Conservation (phyloP, 2,113 vertebrate species). For the Prochilodus magdalenae region DNA sequence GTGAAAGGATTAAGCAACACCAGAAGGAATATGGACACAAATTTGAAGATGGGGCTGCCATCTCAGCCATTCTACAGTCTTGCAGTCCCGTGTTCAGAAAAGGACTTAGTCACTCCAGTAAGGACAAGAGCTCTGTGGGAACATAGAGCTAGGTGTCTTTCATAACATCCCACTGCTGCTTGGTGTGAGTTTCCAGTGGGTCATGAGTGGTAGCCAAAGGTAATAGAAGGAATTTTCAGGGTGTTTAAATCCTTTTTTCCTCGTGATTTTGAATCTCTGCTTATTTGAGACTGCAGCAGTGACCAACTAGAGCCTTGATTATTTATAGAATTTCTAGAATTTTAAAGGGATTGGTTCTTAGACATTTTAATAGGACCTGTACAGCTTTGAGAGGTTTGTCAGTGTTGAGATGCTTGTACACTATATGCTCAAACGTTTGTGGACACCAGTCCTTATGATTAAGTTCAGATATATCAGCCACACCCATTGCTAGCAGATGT, state of each 20-base stretch:
- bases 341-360: not conserved
- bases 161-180: not conserved
- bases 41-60: not conserved
- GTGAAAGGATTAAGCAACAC: not conserved
- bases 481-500: no score
- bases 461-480: no score
- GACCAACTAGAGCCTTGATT: conserved; percentile 46
- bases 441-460: no score
- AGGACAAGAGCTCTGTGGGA: not conserved
- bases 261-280: not conserved
- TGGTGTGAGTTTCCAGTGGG: not conserved
- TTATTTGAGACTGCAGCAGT: conserved; percentile 45
- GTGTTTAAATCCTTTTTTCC: not conserved
- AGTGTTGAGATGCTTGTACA: not conserved
- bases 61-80: not conserved
- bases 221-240: not conserved
- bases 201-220: not conserved
- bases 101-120: not conserved
- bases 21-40: conserved; percentile 9
- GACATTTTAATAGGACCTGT: not conserved
- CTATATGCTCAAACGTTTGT: no score
- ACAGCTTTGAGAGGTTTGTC: not conserved
- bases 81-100: no score
- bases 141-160: not conserved
- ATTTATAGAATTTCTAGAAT: not conserved